phyloP scores from a whole-genome alignment of 2,797 vertebrate genomes.

The Mionectes olivaceus region DNA sequence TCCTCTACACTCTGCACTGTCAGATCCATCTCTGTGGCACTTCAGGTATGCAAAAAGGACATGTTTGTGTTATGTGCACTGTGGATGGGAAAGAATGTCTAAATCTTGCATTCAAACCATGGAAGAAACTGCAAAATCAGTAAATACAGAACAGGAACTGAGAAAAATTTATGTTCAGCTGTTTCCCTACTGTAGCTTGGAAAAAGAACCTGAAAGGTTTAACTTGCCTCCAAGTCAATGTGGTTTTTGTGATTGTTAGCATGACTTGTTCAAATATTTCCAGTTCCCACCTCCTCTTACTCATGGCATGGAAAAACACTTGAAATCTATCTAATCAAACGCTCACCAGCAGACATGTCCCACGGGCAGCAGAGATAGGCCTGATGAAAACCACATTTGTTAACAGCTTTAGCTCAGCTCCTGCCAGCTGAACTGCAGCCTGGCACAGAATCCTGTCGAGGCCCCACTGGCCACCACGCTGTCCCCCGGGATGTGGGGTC shows the following conservation, averaged over 20 bases:
- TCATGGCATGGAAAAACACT: background rate
- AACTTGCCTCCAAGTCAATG: background rate
- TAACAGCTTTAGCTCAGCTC: background rate
- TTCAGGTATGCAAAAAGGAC: background rate
- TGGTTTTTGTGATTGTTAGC: background rate
- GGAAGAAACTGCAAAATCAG: background rate
- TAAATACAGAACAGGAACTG: background rate
- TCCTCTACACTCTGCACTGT: background rate
- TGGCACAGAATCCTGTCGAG: accelerated
- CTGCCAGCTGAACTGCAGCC: background rate
- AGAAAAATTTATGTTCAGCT: background rate
- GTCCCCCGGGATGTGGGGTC: background rate
- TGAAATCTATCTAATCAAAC: background rate
- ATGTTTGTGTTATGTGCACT: background rate
- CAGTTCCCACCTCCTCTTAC: background rate
- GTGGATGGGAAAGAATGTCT: background rate
- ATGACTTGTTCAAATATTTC: background rate
- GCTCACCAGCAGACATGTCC: background rate
- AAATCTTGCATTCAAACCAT: background rate
- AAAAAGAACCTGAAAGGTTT: background rate
- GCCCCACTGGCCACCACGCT: accelerated
- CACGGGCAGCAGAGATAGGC: background rate
- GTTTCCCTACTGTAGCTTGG: background rate
- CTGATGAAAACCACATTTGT: background rate
- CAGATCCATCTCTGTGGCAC: background rate